A percentile compares a stretch with the other conserved stretches of the same genome.
These are phyloP conservation scores for Malurus cyaneus DNA, from an alignment of 2,113 vertebrate genomes.

Conservation along the genomic window DNA sequence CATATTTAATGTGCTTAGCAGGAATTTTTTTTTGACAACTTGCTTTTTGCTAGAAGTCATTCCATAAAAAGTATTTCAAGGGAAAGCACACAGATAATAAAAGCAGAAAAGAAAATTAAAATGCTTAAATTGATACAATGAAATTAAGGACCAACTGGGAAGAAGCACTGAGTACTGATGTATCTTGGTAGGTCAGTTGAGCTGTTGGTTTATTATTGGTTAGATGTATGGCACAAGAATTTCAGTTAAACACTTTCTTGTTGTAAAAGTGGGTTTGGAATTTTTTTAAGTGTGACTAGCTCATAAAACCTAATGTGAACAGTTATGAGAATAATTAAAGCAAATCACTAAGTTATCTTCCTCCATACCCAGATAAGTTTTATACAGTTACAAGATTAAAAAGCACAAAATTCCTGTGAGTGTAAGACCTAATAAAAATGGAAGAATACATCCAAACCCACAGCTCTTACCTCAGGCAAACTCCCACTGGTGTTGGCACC, in stretches of 20 bases:
- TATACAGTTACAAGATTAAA: slow-evolving; percentile 56
- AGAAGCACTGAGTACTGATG: neutral
- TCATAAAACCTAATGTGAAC: neutral
- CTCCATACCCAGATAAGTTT: slow-evolving; percentile 10
- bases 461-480: slow-evolving; percentile 64
- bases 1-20: neutral
- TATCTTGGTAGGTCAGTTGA: neutral
- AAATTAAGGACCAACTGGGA: neutral
- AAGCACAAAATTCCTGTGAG: slow-evolving; percentile 57
- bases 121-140: neutral
- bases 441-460: slow-evolving; percentile 65
- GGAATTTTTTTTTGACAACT: neutral
- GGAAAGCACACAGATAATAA: neutral
- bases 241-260: neutral
- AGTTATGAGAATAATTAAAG: slow-evolving; percentile 37
- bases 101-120: neutral
- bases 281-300: neutral
- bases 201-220: neutral
- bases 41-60: neutral
- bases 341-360: slow-evolving; percentile 33
- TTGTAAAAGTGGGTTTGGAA: neutral
- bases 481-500: slow-evolving; percentile 67
- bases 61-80: neutral
- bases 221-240: neutral
- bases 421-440: slow-evolving; percentile 66